Percentiles rank a stretch among this genome's conserved stretches.
These are phyloP conservation scores for Oasisia sp. DNA, from an alignment of 2,888 invertebrate genomes.

Conservation along the genomic window DNA sequence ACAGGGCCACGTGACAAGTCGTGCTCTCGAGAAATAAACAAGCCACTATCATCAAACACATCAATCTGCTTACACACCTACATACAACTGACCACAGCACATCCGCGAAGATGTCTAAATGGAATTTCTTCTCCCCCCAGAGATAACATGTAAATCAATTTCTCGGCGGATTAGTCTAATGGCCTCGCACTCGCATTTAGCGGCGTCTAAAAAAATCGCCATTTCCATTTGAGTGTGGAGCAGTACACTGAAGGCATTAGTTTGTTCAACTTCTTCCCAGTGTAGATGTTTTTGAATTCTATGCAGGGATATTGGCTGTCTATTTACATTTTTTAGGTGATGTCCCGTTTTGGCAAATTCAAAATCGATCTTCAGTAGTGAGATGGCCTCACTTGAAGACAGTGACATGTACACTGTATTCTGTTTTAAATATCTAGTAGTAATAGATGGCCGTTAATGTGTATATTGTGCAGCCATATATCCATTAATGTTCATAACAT, in stretches of 20 bases:
- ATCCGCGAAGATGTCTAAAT: not conserved
- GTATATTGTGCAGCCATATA: too few species aligned
- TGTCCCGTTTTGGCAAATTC: too few species aligned
- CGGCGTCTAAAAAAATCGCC: not conserved
- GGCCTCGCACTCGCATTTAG: not conserved
- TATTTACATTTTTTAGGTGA: not conserved
- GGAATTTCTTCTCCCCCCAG: not conserved
- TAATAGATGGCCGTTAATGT: not conserved
- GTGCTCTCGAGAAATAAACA: not conserved
- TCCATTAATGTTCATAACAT: too few species aligned
- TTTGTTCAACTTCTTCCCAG: not conserved
- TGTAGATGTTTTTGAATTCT: not conserved
- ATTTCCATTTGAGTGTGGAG: not conserved
- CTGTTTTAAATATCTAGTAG: not conserved
- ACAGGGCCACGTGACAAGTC: too few species aligned
- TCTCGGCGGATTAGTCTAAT: not conserved
- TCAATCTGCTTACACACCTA: not conserved
- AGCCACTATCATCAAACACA: not conserved
- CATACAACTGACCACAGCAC: not conserved
- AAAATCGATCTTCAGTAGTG: not conserved
- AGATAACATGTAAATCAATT: not conserved
- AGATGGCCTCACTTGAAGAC: not conserved
- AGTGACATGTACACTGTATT: not conserved
- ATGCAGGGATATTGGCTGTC: not conserved
- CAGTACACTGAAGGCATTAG: not conserved